Percentiles rank a stretch among this genome's conserved stretches.
These are phyloP conservation scores for Umimayanthus kanabou DNA, from an alignment of 92 coral and sea anemone genomes.

Conservation along the genomic window DNA sequence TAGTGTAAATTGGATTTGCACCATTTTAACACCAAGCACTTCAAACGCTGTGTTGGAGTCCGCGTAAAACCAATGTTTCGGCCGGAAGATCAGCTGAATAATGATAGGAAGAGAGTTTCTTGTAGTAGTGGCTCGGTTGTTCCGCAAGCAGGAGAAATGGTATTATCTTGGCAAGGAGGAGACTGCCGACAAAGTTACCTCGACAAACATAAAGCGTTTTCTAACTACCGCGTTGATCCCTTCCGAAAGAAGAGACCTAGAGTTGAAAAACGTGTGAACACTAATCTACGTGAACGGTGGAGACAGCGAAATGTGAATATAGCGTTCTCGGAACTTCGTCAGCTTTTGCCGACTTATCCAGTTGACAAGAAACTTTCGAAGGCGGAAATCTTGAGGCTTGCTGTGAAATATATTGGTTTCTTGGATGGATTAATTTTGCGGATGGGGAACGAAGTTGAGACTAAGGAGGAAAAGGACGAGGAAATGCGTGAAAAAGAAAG, in stretches of 20 bases:
- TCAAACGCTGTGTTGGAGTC: not conserved
- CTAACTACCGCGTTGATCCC: not conserved
- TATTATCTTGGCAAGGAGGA: constrained; percentile 33
- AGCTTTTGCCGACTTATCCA: constrained; percentile 55
- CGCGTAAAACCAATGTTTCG: not conserved
- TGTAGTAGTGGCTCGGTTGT: not conserved
- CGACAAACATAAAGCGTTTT: not conserved
- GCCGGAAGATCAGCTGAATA: not conserved
- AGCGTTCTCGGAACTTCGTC: constrained; percentile 52
- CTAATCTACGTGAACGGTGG: constrained; percentile 50
- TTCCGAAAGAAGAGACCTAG: not conserved
- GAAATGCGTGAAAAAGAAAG: not conserved
- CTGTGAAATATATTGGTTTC: constrained; percentile 53
- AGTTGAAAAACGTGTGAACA: constrained; percentile 17
- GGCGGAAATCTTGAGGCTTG: constrained; percentile 52
- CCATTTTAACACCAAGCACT: constrained; percentile 23
- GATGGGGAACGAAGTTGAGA: constrained; percentile 2
- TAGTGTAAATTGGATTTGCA: constrained; percentile 18
- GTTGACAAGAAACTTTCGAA: constrained; percentile 59
- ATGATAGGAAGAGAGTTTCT: not conserved
- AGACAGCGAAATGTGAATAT: constrained; percentile 57
- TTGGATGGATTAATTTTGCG: constrained; percentile 29
- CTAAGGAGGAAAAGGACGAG: not conserved
- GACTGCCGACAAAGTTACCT: not conserved
- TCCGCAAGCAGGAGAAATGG: constrained; percentile 8